Percentiles rank a stretch among this genome's conserved stretches.
These are phyloP conservation scores for Onchidella celtica DNA, from an alignment of 2,888 invertebrate genomes.

Conservation along the genomic window DNA sequence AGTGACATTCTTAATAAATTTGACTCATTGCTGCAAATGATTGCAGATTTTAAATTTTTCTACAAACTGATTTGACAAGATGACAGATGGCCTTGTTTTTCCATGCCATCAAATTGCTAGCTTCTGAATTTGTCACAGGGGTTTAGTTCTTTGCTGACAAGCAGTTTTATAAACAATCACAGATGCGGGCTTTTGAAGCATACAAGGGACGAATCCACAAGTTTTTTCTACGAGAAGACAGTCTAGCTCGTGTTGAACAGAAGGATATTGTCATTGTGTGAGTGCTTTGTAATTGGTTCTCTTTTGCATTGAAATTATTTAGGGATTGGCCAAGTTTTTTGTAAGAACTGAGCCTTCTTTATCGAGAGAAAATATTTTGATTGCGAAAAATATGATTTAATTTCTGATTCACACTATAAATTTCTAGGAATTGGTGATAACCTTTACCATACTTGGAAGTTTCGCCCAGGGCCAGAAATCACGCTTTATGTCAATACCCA, in stretches of 20 bases:
- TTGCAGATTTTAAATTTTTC: background rate
- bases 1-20: constrained; percentile 5
- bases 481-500: too few relatives aligned
- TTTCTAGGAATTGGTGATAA: too few relatives aligned
- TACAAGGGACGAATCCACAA: constrained; percentile 74
- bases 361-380: too few relatives aligned
- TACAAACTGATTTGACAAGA: background rate
- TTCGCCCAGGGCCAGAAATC: too few relatives aligned
- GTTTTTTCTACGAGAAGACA: constrained; percentile 66
- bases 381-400: too few relatives aligned
- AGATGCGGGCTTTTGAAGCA: constrained; percentile 78
- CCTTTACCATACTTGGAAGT: too few relatives aligned
- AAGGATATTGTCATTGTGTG: constrained; percentile 78
- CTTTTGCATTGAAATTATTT: background rate
- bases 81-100: background rate
- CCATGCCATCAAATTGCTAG: too few relatives aligned
- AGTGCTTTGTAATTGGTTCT: constrained; percentile 58
- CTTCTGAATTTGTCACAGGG: too few relatives aligned
- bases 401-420: too few relatives aligned
- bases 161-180: too few relatives aligned
- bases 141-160: too few relatives aligned
- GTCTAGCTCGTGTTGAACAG: constrained; percentile 67
- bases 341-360: background rate
- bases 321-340: background rate
- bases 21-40: background rate